phyloP scores from a whole-genome alignment of 2,113 vertebrate species.

The Mormoops blainvillei region DNA sequence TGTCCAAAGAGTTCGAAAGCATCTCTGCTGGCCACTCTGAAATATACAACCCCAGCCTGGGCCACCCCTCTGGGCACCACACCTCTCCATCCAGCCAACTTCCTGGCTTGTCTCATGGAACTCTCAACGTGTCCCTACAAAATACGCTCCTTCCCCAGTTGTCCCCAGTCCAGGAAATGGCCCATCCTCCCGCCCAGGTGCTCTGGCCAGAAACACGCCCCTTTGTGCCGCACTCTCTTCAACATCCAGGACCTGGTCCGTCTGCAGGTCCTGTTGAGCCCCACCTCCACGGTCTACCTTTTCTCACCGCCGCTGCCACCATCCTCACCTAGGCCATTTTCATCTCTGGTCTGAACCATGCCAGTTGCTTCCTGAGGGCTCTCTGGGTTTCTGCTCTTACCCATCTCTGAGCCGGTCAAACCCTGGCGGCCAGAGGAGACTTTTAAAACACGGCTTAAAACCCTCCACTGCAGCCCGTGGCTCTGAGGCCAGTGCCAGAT shows the following conservation, averaged over 20 bases:
- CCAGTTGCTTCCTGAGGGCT: not conserved
- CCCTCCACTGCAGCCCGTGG: not conserved
- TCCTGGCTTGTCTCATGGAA: not conserved
- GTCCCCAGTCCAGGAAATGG: not conserved
- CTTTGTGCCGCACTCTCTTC: not conserved
- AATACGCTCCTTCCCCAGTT: not conserved
- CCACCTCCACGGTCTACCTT: not conserved
- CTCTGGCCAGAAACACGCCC: not conserved
- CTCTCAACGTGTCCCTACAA: not conserved
- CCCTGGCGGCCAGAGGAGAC: not conserved
- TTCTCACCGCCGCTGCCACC: not conserved
- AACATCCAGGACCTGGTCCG: not conserved
- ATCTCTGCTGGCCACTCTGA: not conserved
- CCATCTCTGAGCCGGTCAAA: not conserved
- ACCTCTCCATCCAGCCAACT: not conserved
- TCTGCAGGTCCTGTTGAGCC: not conserved
- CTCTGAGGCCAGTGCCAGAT: not conserved
- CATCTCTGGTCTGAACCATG: not conserved
- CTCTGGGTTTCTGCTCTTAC: not conserved
- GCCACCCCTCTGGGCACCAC: not conserved
- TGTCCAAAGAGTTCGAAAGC: not conserved
- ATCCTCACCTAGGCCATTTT: not conserved
- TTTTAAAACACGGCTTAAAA: not conserved
- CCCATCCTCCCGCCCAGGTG: not conserved
- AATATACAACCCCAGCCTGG: not conserved